Evolutionary conservation across 2,113 vertebrate genomes (phyloP).

Genomic region (Ctenomys sociabilis): DNA sequence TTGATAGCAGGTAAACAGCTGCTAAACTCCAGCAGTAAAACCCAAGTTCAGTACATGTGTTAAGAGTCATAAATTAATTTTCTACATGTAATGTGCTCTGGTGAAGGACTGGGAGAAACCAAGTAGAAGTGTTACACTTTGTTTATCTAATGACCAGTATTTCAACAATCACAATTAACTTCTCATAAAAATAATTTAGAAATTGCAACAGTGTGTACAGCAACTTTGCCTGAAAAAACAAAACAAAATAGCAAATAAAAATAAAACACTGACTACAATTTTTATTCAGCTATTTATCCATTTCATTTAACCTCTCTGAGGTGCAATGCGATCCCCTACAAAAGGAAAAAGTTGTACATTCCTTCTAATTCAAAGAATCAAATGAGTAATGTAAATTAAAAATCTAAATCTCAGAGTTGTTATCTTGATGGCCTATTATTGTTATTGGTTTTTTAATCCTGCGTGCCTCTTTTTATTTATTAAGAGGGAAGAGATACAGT

Average conservation of each 20-base stretch:
- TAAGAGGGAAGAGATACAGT: not conserved
- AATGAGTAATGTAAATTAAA: not conserved
- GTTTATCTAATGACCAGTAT: not conserved
- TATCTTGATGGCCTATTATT: not conserved
- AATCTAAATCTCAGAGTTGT: not conserved
- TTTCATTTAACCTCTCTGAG: not conserved
- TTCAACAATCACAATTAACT: not conserved
- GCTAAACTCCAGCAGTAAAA: not conserved
- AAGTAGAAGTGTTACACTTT: not conserved
- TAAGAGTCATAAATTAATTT: not conserved
- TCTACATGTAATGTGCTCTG: not conserved
- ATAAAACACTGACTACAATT: not conserved
- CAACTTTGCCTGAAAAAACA: not conserved
- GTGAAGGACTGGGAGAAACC: not conserved
- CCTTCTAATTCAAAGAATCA: constrained; percentile 36
- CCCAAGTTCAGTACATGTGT: not conserved
- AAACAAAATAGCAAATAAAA: not conserved
- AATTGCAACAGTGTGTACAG: not conserved
- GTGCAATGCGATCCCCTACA: not conserved
- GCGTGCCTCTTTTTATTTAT: not conserved
- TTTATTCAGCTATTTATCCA: not conserved
- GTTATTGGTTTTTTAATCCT: not conserved
- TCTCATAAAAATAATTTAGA: not conserved
- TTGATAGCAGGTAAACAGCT: not conserved
- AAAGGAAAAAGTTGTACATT: not conserved